Conservation (phyloP, 2,888 invertebrate genomes). For the Seira sanloemensis region DNA sequence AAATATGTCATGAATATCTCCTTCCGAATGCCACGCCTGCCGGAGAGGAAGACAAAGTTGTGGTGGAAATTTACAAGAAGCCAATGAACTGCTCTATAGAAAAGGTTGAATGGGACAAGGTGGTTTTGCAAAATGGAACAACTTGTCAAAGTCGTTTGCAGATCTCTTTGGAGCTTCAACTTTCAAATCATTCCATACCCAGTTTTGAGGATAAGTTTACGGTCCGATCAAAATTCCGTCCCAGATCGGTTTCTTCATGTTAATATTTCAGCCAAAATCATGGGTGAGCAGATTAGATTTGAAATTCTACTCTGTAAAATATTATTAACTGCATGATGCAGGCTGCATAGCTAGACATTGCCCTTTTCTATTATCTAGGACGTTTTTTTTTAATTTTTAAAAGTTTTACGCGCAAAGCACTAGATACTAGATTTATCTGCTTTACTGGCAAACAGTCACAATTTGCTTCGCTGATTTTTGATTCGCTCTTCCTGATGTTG, state of each 20-base stretch:
- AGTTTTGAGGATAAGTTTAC: conserved; percentile 69
- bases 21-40: conserved; percentile 25
- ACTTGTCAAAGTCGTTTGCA: conserved; percentile 40
- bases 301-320: no score
- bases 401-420: no score
- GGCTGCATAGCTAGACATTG: no score
- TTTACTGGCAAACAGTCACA: conserved; percentile 6
- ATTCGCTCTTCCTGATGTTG: no score
- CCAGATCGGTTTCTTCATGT: conserved; percentile 62
- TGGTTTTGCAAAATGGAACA: conserved; percentile 12
- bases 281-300: no score
- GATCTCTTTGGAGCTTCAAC: conserved; percentile 44
- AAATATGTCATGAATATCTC: conserved; percentile 62
- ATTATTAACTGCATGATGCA: no score
- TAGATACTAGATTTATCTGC: no score
- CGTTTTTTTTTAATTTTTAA: no score
- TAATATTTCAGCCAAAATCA: conserved; percentile 67
- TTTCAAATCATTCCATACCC: conserved; percentile 57
- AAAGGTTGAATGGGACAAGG: conserved; percentile 54
- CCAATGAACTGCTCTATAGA: conserved; percentile 47
- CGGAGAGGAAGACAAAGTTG: conserved; percentile 15
- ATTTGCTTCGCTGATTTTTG: no score
- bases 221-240: conserved; percentile 49
- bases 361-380: no score
- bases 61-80: conserved; percentile 38